phyloP scores from a whole-genome alignment of 2,113 vertebrate species.

The Tamias sibiricus region DNA sequence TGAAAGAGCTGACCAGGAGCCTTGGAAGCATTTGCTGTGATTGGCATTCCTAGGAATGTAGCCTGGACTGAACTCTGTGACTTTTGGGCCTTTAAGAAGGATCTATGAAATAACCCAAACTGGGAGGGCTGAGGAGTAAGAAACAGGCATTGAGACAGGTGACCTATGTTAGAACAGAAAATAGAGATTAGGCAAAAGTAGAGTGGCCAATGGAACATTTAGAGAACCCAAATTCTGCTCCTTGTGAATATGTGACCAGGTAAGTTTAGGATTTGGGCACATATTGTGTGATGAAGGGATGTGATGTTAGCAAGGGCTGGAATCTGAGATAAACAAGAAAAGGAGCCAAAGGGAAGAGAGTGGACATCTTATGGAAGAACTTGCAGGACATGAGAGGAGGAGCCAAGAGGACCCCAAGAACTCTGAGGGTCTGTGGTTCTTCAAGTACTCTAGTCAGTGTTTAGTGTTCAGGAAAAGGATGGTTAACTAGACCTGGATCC shows the following conservation, averaged over 20 bases:
- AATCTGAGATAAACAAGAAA: neutral
- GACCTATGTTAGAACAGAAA: neutral
- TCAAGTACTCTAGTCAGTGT: neutral
- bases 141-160: neutral
- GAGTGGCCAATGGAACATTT: neutral
- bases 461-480: neutral
- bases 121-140: neutral
- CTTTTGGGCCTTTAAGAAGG: neutral
- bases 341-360: neutral
- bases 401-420: neutral
- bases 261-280: neutral
- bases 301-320: neutral
- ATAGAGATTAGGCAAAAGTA: neutral
- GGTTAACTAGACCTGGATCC: neutral
- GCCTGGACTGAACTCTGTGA: neutral
- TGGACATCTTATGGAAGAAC: neutral
- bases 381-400: rapidly evolving
- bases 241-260: neutral
- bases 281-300: neutral
- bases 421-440: neutral
- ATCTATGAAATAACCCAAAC: neutral
- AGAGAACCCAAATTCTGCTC: neutral
- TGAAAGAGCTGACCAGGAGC: neutral
- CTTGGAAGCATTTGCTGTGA: neutral
- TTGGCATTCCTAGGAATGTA: neutral